Base-by-base conservation (phyloP, 2,113 vertebrate species). In the Alaudala cheleensis region DNA sequence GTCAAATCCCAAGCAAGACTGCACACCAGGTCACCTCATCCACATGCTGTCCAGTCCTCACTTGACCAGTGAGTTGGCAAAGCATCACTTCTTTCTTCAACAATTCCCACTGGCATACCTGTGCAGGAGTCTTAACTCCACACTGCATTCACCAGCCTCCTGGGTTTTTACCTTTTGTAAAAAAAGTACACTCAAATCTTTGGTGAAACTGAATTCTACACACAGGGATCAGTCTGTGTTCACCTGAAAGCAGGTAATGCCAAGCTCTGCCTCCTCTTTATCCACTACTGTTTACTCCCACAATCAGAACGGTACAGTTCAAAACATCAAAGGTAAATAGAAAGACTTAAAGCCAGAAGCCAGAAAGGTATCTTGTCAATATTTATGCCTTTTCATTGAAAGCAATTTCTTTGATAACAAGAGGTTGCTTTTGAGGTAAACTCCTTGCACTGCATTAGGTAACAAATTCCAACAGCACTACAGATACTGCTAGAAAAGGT, bases 21-120 rank as follows among this genome's bases (percentile, higher is more conserved):
- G 26, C 2, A 2, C 29, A 14, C 5, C 11, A 23, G 28, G 50
- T 2, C 6, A 0, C n/a, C 40, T 76, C 49, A 54, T 14, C 7
- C 49, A 42, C 0, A 0, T 6, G 13, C 56, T 5, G 3, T 17
- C 25, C 3, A 2, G 44, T 39, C 71, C 80, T 61, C 16, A 2
- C 66, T 54, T 11, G 2, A 29, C 2, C 7, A 2, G 40, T 6
- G 22, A 21, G 9, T 2, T 37, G 33, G 70, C 26, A 70, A 66
- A 92, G 47, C 50, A 58, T 10, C 42, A 3, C 18, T 65, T n/a
- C 58, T 39, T 34, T 33, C 34, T 23, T 26, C 44, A 62, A 2
- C 45, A 85, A 6, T 12, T 72, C 50, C 76, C 33, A 15, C 13
- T 23, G 5, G 20, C 2, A 1, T 0, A 2, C 6, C 37, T 25